A percentile compares a stretch with the other conserved stretches of the same genome.
These are phyloP conservation scores for Phasia obesa DNA, from an alignment of 2,888 invertebrate genomes.

Conservation along the genomic window DNA sequence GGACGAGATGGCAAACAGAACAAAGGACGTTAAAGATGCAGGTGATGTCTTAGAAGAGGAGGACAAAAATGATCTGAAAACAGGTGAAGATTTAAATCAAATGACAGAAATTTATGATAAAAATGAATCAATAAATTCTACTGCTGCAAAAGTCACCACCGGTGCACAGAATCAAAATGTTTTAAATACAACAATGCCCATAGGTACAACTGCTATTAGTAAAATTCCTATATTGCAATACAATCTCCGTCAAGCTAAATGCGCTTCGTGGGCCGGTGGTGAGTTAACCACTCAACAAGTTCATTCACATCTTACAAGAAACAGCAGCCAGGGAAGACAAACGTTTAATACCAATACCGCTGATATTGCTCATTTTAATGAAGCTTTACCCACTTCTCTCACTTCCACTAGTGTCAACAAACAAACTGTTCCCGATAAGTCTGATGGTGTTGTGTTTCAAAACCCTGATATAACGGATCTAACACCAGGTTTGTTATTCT, in stretches of 20 bases:
- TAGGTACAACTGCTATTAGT: constrained; percentile 81
- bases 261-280: constrained; percentile 88
- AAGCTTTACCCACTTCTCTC: constrained; percentile 38
- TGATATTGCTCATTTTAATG: constrained; percentile 50
- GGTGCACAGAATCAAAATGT: constrained; percentile 39
- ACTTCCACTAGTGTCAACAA: constrained; percentile 67
- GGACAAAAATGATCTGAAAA: constrained; percentile 32
- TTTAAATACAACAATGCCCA: constrained; percentile 8
- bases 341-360: constrained; percentile 53
- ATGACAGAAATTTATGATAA: constrained; percentile 35
- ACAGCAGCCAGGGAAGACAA: constrained; percentile 53
- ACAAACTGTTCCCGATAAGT: constrained; percentile 72
- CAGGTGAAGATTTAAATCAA: constrained; percentile 53
- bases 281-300: constrained; percentile 75
- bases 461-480: constrained; percentile 83
- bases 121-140: constrained; percentile 21
- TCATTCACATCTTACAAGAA: constrained; percentile 36
- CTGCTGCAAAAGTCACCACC: constrained; percentile 23
- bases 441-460: constrained; percentile 76
- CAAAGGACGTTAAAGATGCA: constrained; percentile 3
- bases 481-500: constrained; percentile 83
- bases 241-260: constrained; percentile 86
- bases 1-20: neutral
- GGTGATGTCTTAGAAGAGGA: constrained; percentile 10
- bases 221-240: constrained; percentile 86